phyloP scores from a whole-genome alignment of 2,888 invertebrate genomes.

The Cantharis rufa region DNA sequence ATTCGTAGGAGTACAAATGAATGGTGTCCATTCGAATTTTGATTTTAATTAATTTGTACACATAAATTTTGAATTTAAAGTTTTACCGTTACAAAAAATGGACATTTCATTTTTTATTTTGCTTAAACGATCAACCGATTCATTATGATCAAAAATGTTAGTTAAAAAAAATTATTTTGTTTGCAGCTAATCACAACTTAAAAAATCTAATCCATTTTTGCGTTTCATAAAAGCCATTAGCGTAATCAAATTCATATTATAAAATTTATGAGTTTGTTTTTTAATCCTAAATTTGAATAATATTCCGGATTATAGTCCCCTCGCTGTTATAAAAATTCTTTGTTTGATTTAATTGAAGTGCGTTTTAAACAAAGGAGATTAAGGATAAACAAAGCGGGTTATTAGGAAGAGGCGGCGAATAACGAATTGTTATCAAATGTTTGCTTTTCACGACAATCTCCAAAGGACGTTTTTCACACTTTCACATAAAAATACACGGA shows the following conservation, averaged over 20 bases:
- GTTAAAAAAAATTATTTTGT: not conserved
- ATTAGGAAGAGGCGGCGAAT: not conserved
- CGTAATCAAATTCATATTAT: not conserved
- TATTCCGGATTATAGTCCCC: not conserved
- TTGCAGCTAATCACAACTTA: not conserved
- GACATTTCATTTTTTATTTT: too few relatives aligned
- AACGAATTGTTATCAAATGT: not conserved
- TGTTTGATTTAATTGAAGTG: not conserved
- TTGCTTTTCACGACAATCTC: not conserved
- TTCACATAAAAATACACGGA: not conserved
- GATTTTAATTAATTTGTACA: not conserved
- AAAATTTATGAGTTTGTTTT: not conserved
- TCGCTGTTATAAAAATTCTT: not conserved
- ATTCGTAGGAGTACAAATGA: not conserved
- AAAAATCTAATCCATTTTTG: not conserved
- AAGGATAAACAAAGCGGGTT: not conserved
- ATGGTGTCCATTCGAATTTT: not conserved
- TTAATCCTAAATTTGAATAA: not conserved
- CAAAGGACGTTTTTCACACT: not conserved
- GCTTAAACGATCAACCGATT: not conserved
- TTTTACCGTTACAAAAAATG: not conserved
- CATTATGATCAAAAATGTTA: not conserved
- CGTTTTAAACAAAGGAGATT: not conserved
- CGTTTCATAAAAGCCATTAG: not conserved
- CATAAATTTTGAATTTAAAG: not conserved